Conservation (phyloP, 2,797 vertebrate species). For the Martes flavigula region DNA sequence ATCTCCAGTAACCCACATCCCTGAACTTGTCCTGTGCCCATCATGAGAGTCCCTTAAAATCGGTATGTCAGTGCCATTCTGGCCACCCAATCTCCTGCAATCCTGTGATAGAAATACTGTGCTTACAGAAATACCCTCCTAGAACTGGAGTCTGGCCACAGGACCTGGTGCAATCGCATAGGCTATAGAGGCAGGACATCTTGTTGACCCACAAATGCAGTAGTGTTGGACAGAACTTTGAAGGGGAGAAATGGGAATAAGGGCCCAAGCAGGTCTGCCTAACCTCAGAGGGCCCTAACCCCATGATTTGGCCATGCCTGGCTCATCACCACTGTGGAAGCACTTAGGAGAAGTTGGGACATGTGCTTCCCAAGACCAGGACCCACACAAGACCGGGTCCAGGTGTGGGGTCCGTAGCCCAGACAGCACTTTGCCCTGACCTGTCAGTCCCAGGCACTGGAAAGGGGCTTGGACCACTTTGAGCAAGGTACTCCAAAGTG, state of each 20-base stretch:
- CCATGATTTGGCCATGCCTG: neutral
- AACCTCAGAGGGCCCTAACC: neutral
- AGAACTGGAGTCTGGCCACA: neutral
- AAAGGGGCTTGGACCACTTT: neutral
- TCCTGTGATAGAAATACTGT: neutral
- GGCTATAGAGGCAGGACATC: no score
- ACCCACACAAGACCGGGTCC: neutral
- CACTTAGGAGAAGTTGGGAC: neutral
- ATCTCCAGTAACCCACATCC: neutral
- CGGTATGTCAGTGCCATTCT: neutral
- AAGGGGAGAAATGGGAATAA: neutral
- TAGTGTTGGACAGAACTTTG: no score
- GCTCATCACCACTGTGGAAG: neutral
- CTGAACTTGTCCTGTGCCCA: neutral
- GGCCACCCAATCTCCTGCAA: neutral
- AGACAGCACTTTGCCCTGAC: neutral
- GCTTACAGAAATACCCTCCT: neutral
- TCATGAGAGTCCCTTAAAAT: neutral
- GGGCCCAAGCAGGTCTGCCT: neutral
- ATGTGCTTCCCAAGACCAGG: neutral
- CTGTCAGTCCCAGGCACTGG: neutral
- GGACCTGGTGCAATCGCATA: neutral
- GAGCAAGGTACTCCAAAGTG: neutral
- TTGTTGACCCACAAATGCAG: rapidly evolving
- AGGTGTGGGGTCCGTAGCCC: neutral